Conservation (phyloP, 1,140 invertebrate species). For the Gryon sp. region DNA sequence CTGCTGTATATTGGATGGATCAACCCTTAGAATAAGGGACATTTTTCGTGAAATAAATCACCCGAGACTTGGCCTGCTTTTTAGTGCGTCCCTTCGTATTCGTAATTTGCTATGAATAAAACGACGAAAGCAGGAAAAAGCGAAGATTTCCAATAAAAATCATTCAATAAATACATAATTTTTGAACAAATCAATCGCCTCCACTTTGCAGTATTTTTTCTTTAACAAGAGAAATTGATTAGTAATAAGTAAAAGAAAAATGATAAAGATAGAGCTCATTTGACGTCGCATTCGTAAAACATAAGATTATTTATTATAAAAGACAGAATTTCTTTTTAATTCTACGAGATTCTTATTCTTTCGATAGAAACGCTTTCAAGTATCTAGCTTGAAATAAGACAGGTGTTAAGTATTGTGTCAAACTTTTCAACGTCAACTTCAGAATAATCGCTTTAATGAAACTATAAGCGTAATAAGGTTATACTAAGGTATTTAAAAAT, state of each 20-base stretch:
- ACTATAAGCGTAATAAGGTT: constrained; percentile 4
- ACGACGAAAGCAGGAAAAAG: constrained; percentile 25
- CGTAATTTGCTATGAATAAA: constrained; percentile 37
- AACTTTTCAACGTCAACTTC: constrained; percentile 28
- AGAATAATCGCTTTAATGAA: constrained; percentile 13
- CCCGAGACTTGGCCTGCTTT: constrained; percentile 62
- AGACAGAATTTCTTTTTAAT: neutral
- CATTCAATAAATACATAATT: constrained; percentile 45
- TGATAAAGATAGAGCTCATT: constrained; percentile 16
- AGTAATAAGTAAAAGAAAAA: constrained; percentile 31
- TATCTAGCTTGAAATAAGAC: constrained; percentile 6
- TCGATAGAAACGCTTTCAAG: neutral
- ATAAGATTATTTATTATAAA: constrained; percentile 20
- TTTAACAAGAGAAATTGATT: constrained; percentile 13
- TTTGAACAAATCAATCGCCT: constrained; percentile 46
- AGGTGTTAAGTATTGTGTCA: constrained; percentile 25
- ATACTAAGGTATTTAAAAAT: constrained; percentile 7
- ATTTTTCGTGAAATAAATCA: constrained; percentile 63
- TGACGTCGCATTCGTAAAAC: constrained; percentile 2
- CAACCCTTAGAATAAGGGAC: constrained; percentile 35
- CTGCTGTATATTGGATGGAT: constrained; percentile 11
- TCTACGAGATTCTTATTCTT: neutral
- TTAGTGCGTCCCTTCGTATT: constrained; percentile 38
- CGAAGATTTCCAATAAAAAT: constrained; percentile 18
- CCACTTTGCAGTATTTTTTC: constrained; percentile 28